Evolutionary conservation across 2,113 vertebrate genomes (phyloP).

Genomic region (Malurus alboscapulatus): DNA sequence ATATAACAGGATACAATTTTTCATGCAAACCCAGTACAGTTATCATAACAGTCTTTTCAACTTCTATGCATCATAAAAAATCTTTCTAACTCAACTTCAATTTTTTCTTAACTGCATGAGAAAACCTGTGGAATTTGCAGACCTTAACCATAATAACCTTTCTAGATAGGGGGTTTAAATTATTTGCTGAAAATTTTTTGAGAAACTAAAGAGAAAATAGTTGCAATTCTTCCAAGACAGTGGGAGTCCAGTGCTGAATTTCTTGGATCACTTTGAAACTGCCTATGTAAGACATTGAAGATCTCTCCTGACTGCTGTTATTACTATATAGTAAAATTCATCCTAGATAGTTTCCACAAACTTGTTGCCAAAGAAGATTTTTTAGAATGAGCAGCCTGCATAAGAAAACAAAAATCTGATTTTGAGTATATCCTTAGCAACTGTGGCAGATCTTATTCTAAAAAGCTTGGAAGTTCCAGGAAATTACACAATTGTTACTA

Average conservation of each 20-base stretch:
- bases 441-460: not conserved
- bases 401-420: not conserved
- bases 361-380: not conserved
- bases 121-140: not conserved
- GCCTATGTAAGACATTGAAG: not conserved
- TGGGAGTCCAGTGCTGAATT: not conserved
- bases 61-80: not conserved
- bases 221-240: not conserved
- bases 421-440: not conserved
- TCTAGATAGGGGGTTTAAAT: not conserved
- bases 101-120: not conserved
- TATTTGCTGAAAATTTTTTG: not conserved
- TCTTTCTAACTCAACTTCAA: not conserved
- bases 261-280: not conserved
- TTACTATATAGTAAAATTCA: not conserved
- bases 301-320: not conserved
- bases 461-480: not conserved
- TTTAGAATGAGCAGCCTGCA: not conserved
- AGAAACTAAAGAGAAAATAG: not conserved
- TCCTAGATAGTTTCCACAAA: not conserved
- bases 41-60: not conserved
- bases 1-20: not conserved
- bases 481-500: not conserved
- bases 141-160: not conserved
- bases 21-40: not conserved